These are phyloP conservation scores for Agriotes lineatus DNA, from an alignment of 2,888 invertebrate genomes.

Conservation along the genomic window DNA sequence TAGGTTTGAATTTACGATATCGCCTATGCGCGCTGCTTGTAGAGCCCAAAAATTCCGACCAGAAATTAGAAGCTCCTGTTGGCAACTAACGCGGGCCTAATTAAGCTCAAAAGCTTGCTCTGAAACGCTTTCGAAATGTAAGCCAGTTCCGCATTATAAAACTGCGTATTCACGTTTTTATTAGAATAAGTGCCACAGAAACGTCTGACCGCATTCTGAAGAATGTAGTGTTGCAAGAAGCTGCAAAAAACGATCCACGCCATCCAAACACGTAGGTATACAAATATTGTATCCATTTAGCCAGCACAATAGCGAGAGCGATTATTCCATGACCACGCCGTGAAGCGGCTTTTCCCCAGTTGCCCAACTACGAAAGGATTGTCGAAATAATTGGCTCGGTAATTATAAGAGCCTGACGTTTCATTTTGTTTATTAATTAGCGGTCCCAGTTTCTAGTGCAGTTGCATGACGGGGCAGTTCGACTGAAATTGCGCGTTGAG, in stretches of 20 bases:
- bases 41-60: too few relatives aligned
- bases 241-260: slow-evolving; percentile 3
- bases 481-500: too few relatives aligned
- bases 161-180: not conserved
- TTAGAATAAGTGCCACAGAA: not conserved
- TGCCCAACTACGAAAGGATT: slow-evolving; percentile 4
- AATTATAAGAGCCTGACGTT: slow-evolving; percentile 10
- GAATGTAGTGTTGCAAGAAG: slow-evolving; percentile 7
- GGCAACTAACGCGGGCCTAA: too few relatives aligned
- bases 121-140: too few relatives aligned
- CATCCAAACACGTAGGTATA: slow-evolving; percentile 16
- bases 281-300: slow-evolving; percentile 16
- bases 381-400: slow-evolving; percentile 10
- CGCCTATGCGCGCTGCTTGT: too few relatives aligned
- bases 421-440: slow-evolving; percentile 19
- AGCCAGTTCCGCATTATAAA: not conserved
- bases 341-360: slow-evolving; percentile 7
- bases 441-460: not conserved
- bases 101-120: too few relatives aligned
- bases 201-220: slow-evolving; percentile 15
- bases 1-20: too few relatives aligned
- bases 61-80: too few relatives aligned
- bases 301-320: slow-evolving; percentile 9
- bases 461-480: not conserved
- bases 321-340: not conserved